phyloP scores from a whole-genome alignment of 1,140 invertebrate genomes.

The Apis florea region DNA sequence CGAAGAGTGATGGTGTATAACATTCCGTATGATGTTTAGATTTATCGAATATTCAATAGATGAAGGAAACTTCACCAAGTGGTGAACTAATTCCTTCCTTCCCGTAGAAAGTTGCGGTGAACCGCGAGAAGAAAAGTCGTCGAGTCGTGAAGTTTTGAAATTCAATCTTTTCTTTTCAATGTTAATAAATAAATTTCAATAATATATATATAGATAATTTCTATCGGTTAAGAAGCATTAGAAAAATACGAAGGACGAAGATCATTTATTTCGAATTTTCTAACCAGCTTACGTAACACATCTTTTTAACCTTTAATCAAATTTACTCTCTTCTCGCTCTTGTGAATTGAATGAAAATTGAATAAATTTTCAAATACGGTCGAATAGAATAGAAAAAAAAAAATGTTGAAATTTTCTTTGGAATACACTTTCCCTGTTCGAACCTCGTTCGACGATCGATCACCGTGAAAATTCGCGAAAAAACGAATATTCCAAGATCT shows the following conservation, averaged over 20 bases:
- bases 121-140: constrained; percentile 34
- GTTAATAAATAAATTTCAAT: too few species aligned
- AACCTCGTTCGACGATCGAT: too few species aligned
- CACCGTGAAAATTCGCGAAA: too few species aligned
- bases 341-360: background rate
- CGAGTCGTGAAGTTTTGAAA: background rate
- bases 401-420: too few species aligned
- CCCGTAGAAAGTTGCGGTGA: constrained; percentile 43
- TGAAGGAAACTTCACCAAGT: background rate
- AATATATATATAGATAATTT: too few species aligned
- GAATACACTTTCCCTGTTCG: background rate
- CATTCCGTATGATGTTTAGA: background rate
- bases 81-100: constrained; percentile 4
- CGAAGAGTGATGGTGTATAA: background rate
- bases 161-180: background rate
- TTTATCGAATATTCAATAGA: background rate
- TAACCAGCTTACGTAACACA: constrained; percentile 9
- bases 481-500: too few species aligned
- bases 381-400: too few species aligned
- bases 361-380: too few species aligned
- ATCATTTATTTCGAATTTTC: too few species aligned
- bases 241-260: background rate
- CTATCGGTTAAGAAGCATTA: background rate
- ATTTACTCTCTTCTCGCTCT: background rate
- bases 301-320: background rate